Base-by-base conservation (phyloP, 64 coral and sea anemone species). In the Montipora sp. region DNA sequence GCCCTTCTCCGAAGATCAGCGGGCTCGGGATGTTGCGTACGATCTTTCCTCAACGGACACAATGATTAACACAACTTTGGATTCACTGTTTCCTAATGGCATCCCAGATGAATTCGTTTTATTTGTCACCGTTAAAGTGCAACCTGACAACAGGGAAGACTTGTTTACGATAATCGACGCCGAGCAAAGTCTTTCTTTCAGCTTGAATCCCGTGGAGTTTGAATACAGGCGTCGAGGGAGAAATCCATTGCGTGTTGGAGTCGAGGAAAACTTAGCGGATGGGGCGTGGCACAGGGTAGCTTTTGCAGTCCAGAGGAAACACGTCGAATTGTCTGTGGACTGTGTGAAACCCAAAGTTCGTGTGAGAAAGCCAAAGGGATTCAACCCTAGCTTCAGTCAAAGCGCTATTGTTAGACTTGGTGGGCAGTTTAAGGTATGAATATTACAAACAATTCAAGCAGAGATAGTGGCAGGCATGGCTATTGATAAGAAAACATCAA, bases 231-330 rank as follows among this genome's bases (percentile, higher is more conserved):
- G 65, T 16, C 61, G 82, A 93, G 70, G 77, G 47, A 71, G 23
- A n/a, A 57, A 75, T 18, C 51, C 75, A 1, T 47, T 77, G 9
- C 75, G 87, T 3, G 87, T 20, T 5, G 73, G 87, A 44, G 15
- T 78, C n/a, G 48, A 18, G 11, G 53, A 91, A 73, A 91, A 20
- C 10, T 66, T 93, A 59, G 58, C 75, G 59, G 91, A 93, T 75
- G 82, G 83, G 5, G 45, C 84, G 7, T 93, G 91, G 91, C 91
- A 93, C 81, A 84, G 91, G 69, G 50, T 93, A 7, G 91, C 91
- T 6, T 16, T 93, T 55, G 82, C 82, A 71, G 82, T 85, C 14
- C 70, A 63, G n/a, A 50, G 66, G 46, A 85, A 66, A 20, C 82
- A 85, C 82, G 45, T 85, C 7, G 19, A 65, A 5, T 14, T 85